Evolutionary conservation across 2,797 vertebrate genomes (phyloP), one percentile per base, ranked within the genome.

Genomic region (Channa striata): DNA sequence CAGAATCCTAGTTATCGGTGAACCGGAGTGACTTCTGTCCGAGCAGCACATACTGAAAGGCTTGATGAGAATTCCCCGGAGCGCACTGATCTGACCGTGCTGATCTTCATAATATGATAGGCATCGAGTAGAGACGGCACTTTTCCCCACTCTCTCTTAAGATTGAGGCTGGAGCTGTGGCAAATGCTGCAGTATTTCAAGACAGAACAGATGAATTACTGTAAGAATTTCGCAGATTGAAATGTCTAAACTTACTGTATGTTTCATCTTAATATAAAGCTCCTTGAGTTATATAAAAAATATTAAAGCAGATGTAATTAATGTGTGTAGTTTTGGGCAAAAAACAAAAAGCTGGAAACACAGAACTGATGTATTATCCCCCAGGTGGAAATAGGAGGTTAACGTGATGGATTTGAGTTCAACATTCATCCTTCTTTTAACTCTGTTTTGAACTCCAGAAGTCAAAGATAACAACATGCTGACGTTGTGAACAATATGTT

Each of bases 61-160:
- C 68, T 61, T 53, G 58, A 81, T 80, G 64, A 67, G 49, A 84
- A 66, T 66, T 50, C 69, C 52, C 52, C 2, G 4, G 50, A 65
- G 65, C 14, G 8, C 59, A 19, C 37, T 67, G 63, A 77, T 62
- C 14, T 52, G 36, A 50, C 25, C 50, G 1, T 46, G 33, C 72
- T 73, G 68, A 72, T 79, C 68, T 61, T 72, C 59, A 59, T 60
- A 62, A 19, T 50, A 13, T 12, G 52, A 82, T 64, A 49, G 54
- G 8, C 40, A 51, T 84, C 74, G 14, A 48, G 34, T 10, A 47
- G 66, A 77, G 30, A 36, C 72, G 40, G 63, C 57, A 33, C 47
- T 64, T 70, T 77, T 21, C 30, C 33, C 21, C 39, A 0, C 48
- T 48, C 23, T 50, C 21, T 53, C 33, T 57, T 34, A 54, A 20